A percentile compares a stretch with the other conserved stretches of the same genome.
Evolutionary conservation across 2,797 vertebrate species (phyloP).

Genomic region (Sebastiscus tertius): DNA sequence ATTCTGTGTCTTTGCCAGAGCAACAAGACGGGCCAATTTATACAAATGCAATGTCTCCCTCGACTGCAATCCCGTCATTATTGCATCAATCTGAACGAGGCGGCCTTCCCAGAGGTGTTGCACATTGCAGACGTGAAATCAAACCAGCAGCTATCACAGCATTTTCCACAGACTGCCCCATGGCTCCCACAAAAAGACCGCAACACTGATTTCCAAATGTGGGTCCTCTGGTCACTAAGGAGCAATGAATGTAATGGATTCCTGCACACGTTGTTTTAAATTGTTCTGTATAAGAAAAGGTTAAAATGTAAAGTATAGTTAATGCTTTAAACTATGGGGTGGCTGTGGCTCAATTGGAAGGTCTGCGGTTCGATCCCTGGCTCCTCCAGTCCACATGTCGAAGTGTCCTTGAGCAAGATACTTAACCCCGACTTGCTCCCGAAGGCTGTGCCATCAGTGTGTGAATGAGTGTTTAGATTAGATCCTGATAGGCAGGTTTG

Average conservation of each 20-base stretch:
- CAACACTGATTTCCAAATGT: slow-evolving; percentile 47
- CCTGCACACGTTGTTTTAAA: background rate
- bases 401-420: no score
- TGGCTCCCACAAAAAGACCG: background rate
- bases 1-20: background rate
- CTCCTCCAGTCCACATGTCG: no score
- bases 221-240: background rate
- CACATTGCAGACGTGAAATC: slow-evolving; percentile 41
- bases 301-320: background rate
- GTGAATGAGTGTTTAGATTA: no score
- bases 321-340: no score
- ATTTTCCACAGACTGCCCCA: slow-evolving; percentile 4
- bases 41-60: slow-evolving; percentile 19
- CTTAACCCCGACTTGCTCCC: no score
- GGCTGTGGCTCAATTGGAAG: no score
- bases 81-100: slow-evolving; percentile 29
- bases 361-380: no score
- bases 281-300: background rate
- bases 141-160: slow-evolving; percentile 13
- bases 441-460: no score
- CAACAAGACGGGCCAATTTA: background rate
- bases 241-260: background rate
- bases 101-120: slow-evolving; percentile 32
- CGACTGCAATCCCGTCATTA: slow-evolving; percentile 1
- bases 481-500: no score